A percentile compares a stretch with the other conserved stretches of the same genome.
Evolutionary conservation across 2,113 vertebrate genomes (phyloP).

Genomic region (Cyphomyrus plagiostoma): DNA sequence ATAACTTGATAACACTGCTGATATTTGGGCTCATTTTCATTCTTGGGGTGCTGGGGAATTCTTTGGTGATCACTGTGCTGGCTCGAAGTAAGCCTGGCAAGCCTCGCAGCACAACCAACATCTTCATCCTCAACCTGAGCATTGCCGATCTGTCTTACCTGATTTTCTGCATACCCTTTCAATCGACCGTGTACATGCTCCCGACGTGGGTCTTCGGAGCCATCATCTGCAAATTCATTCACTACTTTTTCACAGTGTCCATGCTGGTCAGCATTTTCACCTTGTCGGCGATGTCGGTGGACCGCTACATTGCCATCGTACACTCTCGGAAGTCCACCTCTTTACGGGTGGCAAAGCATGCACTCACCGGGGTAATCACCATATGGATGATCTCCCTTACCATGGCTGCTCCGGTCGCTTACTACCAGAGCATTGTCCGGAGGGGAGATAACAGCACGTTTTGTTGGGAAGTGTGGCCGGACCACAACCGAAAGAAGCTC

Average conservation of each 20-base stretch:
- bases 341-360: conserved; percentile 75
- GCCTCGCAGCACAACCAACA: conserved; percentile 84
- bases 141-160: conserved; percentile 91
- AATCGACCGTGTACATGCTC: conserved; percentile 85
- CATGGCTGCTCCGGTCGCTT: conserved; percentile 86
- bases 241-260: conserved; percentile 94
- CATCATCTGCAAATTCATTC: conserved; percentile 89
- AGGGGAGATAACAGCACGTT: conserved; percentile 71
- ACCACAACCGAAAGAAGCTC: conserved; percentile 71
- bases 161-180: conserved; percentile 93
- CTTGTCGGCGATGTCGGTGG: conserved; percentile 89
- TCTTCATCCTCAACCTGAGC: conserved; percentile 92
- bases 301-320: conserved; percentile 92
- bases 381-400: conserved; percentile 86
- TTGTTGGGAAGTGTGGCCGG: conserved; percentile 90
- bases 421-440: conserved; percentile 78
- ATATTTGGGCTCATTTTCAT: conserved; percentile 83
- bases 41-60: conserved; percentile 87
- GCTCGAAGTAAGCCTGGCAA: conserved; percentile 78
- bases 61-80: conserved; percentile 88
- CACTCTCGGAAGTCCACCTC: conserved; percentile 82
- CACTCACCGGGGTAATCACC: conserved; percentile 70
- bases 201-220: conserved; percentile 87
- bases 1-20: conserved; percentile 80
- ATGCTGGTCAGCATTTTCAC: conserved; percentile 99